These are phyloP conservation scores for Ecdyonurus torrentis DNA, from an alignment of 2,888 invertebrate genomes.

Conservation along the genomic window DNA sequence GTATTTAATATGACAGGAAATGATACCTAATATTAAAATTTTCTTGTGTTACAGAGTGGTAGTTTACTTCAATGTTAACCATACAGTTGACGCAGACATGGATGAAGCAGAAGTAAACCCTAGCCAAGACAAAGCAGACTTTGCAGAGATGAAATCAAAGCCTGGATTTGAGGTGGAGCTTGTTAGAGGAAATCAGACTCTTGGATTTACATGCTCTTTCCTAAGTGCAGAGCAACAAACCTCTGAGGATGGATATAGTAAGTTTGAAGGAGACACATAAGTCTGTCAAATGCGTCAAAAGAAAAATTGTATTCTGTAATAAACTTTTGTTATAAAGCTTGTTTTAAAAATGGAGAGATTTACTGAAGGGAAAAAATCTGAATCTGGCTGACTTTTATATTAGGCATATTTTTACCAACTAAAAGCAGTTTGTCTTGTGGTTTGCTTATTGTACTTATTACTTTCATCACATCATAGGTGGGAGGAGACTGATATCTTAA, in stretches of 20 bases:
- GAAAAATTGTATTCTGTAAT: conserved; percentile 16
- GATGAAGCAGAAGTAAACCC: conserved; percentile 45
- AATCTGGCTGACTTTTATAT: no score
- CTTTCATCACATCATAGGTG: no score
- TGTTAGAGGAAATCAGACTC: conserved; percentile 51
- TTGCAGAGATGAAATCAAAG: conserved; percentile 73
- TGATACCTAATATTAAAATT: no score
- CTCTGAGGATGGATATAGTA: conserved; percentile 56
- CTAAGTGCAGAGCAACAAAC: conserved; percentile 35
- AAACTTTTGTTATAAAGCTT: not conserved
- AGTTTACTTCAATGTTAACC: conserved; percentile 83
- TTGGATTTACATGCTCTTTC: conserved; percentile 76
- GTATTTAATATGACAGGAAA: no score
- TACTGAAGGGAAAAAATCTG: no score
- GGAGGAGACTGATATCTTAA: no score
- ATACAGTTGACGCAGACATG: conserved; percentile 72
- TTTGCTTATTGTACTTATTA: no score
- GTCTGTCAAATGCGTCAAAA: no score
- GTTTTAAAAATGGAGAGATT: not conserved
- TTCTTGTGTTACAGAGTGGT: conserved; percentile 39
- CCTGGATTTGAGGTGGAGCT: conserved; percentile 86
- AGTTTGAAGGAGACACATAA: conserved; percentile 9
- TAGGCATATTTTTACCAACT: no score
- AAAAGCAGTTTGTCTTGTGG: no score
- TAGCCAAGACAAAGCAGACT: conserved; percentile 48